Evolutionary conservation across 2,797 vertebrate genomes (phyloP).

Genomic region (Enteromius afrohamiltoni): DNA sequence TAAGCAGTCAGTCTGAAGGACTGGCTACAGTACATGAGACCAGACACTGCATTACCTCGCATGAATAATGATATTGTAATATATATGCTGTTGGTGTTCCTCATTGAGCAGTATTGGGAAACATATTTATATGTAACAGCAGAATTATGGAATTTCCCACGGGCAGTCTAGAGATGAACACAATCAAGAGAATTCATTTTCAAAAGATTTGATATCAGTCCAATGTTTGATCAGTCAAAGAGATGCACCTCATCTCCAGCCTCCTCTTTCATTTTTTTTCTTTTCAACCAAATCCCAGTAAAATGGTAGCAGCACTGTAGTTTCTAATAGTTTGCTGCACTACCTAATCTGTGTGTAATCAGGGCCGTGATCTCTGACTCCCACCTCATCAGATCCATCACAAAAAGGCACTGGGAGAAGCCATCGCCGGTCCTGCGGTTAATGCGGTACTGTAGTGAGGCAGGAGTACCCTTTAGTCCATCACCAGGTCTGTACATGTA

Average conservation of each 20-base stretch:
- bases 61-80: background rate
- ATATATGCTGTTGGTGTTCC: background rate
- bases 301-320: background rate
- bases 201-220: background rate
- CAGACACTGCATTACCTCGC: background rate
- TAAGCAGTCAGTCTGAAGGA: too few relatives aligned
- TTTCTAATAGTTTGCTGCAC: too few relatives aligned
- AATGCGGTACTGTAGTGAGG: constrained; percentile 56
- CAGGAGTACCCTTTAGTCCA: constrained; percentile 63
- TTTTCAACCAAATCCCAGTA: background rate
- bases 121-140: background rate
- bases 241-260: background rate
- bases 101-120: background rate
- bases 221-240: background rate
- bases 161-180: background rate
- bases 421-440: constrained; percentile 6
- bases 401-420: background rate
- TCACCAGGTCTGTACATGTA: constrained; percentile 71
- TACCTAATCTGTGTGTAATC: too few relatives aligned
- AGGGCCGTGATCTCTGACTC: background rate
- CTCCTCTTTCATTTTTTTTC: background rate
- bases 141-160: background rate
- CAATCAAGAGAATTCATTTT: background rate
- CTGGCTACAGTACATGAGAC: too few relatives aligned
- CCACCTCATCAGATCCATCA: constrained; percentile 19